Percentiles rank a stretch among this genome's conserved stretches.
Conservation (phyloP, 2,113 vertebrate genomes). For the Rhabdomys dilectus region DNA sequence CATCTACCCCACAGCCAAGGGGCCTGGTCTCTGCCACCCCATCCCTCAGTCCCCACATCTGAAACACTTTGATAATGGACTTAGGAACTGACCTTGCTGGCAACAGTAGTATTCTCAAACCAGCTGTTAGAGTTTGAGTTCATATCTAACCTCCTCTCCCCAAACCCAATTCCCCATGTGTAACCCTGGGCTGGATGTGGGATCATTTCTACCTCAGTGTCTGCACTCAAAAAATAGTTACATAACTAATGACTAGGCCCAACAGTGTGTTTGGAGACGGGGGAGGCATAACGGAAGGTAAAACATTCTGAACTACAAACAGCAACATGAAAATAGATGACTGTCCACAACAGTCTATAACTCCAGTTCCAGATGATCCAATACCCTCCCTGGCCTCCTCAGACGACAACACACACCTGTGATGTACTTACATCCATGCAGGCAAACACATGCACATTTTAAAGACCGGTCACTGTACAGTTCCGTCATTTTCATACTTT, state of each 20-base stretch:
- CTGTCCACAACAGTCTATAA: not conserved
- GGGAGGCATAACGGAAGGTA: not conserved
- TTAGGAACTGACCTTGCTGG: not conserved
- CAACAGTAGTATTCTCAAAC: not conserved
- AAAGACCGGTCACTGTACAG: not conserved
- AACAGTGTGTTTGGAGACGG: not conserved
- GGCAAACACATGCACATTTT: not conserved
- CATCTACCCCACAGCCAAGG: not conserved
- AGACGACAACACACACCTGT: not conserved
- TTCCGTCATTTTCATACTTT: not conserved
- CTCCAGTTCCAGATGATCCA: not conserved
- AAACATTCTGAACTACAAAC: too few relatives aligned
- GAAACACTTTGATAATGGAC: not conserved
- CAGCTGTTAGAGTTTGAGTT: not conserved
- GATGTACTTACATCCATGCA: not conserved
- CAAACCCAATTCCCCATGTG: not conserved
- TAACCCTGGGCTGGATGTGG: not conserved
- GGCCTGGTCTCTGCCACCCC: not conserved
- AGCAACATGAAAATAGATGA: not conserved
- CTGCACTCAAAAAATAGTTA: not conserved
- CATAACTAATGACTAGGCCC: not conserved
- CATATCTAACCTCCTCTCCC: not conserved
- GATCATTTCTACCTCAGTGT: not conserved
- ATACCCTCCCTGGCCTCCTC: not conserved
- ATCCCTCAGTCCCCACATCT: not conserved